These are phyloP conservation scores for Catagonus wagneri DNA, from an alignment of 2,113 vertebrate genomes.

Conservation along the genomic window DNA sequence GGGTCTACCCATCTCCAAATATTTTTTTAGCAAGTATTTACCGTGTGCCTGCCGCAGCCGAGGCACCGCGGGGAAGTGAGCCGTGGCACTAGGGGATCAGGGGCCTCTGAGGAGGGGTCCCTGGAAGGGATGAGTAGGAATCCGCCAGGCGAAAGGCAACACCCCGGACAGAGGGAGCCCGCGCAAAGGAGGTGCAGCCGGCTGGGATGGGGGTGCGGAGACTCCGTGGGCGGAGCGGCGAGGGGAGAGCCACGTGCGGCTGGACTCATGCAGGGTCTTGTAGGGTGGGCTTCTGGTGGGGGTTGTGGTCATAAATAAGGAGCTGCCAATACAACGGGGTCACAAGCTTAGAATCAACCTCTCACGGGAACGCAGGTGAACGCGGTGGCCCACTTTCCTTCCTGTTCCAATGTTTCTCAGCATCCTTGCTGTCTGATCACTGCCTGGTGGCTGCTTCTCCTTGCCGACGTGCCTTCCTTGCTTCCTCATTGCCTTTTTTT, in stretches of 20 bases:
- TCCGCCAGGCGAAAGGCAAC: rapidly evolving
- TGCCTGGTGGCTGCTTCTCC: no score
- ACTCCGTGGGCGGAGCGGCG: not conserved
- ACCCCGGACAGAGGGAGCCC: not conserved
- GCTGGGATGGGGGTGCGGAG: rapidly evolving
- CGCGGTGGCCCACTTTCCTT: not conserved
- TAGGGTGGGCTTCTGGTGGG: not conserved
- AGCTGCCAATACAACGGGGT: not conserved
- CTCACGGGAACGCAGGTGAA: not conserved
- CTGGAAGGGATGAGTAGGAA: not conserved
- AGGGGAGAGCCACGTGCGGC: no score
- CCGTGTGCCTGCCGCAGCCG: rapidly evolving
- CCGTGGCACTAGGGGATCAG: not conserved
- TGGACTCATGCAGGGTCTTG: no score
- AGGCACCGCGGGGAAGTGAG: not conserved
- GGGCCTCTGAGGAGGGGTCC: not conserved
- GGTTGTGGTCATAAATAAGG: not conserved
- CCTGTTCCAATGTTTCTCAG: rapidly evolving
- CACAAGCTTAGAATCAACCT: not conserved
- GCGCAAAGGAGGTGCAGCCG: rapidly evolving
- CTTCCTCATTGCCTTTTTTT: rapidly evolving
- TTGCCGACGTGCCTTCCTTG: not conserved
- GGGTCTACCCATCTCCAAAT: not conserved
- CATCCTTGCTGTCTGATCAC: no score
- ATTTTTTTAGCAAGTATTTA: not conserved